Conservation (phyloP, 2,113 vertebrate genomes). For the Psittacus erithacus region DNA sequence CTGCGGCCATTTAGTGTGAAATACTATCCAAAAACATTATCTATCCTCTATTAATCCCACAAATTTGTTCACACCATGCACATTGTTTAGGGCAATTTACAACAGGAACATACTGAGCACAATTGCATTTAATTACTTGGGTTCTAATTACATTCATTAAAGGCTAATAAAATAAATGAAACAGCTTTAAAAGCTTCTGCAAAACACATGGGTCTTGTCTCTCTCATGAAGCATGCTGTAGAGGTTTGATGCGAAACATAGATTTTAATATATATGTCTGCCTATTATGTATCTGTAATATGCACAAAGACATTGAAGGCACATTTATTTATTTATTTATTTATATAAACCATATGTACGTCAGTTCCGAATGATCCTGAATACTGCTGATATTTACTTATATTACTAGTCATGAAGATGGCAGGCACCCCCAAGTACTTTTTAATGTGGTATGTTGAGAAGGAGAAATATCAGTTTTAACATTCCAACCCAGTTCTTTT, state of each 20-base stretch:
- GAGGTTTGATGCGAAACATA: slow-evolving; percentile 87
- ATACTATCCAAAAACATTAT: slow-evolving; percentile 99
- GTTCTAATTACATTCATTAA: slow-evolving; percentile 99
- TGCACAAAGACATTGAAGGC: not conserved
- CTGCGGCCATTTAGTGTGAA: slow-evolving; percentile 97
- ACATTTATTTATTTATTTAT: not conserved
- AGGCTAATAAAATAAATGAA: slow-evolving; percentile 99
- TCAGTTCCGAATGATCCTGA: slow-evolving; percentile 39
- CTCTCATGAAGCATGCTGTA: slow-evolving; percentile 90
- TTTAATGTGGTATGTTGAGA: slow-evolving; percentile 63
- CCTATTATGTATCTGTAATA: slow-evolving; percentile 40
- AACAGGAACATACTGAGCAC: slow-evolving; percentile 90
- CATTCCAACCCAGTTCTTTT: slow-evolving; percentile 65
- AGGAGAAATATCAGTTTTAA: slow-evolving; percentile 64
- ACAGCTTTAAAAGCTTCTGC: slow-evolving; percentile 93
- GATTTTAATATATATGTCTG: slow-evolving; percentile 75
- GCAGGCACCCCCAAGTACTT: slow-evolving; percentile 59
- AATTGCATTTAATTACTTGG: slow-evolving; percentile 99
- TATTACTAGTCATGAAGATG: slow-evolving; percentile 61
- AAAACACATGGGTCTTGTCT: slow-evolving; percentile 95
- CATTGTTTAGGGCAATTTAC: slow-evolving; percentile 96
- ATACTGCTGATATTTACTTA: slow-evolving; percentile 51
- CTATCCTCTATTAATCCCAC: slow-evolving; percentile 98
- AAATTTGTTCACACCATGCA: slow-evolving; percentile 93
- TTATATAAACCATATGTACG: slow-evolving; percentile 40